These are phyloP conservation scores for Alligator sinensis DNA, from an alignment of 2,113 vertebrate genomes.

Conservation along the genomic window DNA sequence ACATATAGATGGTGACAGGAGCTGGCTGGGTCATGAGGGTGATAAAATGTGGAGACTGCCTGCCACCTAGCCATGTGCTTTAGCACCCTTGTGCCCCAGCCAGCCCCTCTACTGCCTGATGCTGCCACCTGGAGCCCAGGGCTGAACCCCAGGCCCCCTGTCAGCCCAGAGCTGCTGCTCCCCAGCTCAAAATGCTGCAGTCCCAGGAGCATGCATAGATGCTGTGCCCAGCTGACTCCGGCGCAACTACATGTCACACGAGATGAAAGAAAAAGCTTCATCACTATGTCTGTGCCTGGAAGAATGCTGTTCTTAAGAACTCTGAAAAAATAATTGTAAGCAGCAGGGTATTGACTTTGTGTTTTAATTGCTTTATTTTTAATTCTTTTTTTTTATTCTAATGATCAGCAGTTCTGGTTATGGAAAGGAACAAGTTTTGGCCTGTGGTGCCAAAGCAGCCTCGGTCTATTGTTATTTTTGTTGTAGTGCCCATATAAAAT, in stretches of 20 bases:
- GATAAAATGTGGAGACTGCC: too few relatives aligned
- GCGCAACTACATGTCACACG: constrained; percentile 50
- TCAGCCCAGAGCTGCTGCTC: too few relatives aligned
- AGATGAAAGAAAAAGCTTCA: constrained; percentile 68
- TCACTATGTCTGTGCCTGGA: constrained; percentile 51
- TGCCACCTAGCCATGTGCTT: too few relatives aligned
- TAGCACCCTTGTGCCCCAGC: too few relatives aligned
- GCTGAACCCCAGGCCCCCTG: too few relatives aligned
- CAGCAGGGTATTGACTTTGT: neutral
- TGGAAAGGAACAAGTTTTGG: constrained; percentile 66
- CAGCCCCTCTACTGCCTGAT: too few relatives aligned
- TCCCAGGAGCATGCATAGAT: too few relatives aligned
- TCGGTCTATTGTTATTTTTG: constrained; percentile 50
- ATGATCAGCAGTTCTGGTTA: constrained; percentile 50
- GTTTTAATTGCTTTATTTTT: constrained; percentile 45
- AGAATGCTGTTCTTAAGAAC: constrained; percentile 49
- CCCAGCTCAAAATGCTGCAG: too few relatives aligned
- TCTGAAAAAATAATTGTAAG: constrained; percentile 23
- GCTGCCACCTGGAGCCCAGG: too few relatives aligned
- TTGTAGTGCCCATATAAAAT: constrained; percentile 50
- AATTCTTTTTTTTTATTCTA: constrained; percentile 19
- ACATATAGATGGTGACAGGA: too few relatives aligned
- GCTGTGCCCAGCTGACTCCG: too few relatives aligned
- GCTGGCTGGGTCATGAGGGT: too few relatives aligned
- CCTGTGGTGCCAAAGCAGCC: constrained; percentile 39